These are phyloP conservation scores for Hydropsyche tenuis DNA, from an alignment of 1,140 invertebrate genomes.

Conservation along the genomic window DNA sequence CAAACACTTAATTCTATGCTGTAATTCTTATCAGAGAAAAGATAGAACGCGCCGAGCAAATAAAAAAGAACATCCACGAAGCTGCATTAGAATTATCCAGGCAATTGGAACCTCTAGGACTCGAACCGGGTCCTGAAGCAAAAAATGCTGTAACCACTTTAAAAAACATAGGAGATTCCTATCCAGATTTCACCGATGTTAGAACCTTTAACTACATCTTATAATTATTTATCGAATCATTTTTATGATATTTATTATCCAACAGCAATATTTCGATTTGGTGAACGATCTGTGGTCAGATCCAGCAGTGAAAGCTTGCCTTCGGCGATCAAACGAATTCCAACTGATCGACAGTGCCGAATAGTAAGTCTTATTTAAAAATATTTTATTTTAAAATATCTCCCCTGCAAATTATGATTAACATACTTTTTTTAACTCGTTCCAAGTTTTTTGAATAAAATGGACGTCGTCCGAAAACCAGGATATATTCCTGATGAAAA, in stretches of 20 bases:
- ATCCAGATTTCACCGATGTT: constrained; percentile 30
- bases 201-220: too few species aligned
- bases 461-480: constrained; percentile 65
- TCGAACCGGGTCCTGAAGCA: constrained; percentile 14
- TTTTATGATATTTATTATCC: too few species aligned
- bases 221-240: too few species aligned
- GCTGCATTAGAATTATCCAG: constrained; percentile 30
- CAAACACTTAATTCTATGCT: background rate
- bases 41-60: constrained; percentile 38
- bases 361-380: constrained; percentile 67
- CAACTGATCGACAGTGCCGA: constrained; percentile 82
- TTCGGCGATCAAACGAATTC: constrained; percentile 76
- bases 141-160: constrained; percentile 30
- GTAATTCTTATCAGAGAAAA: constrained; percentile 44
- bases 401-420: too few species aligned
- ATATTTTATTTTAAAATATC: background rate
- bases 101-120: constrained; percentile 33
- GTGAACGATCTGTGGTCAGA: constrained; percentile 69
- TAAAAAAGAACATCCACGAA: constrained; percentile 45
- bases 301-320: constrained; percentile 73
- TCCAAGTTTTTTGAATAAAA: constrained; percentile 70
- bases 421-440: constrained; percentile 29
- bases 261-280: constrained; percentile 75
- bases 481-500: constrained; percentile 72
- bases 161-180: constrained; percentile 28